Evolutionary conservation across 2,797 vertebrate genomes (phyloP).

Genomic region (Cryptoblepharus egeriae): DNA sequence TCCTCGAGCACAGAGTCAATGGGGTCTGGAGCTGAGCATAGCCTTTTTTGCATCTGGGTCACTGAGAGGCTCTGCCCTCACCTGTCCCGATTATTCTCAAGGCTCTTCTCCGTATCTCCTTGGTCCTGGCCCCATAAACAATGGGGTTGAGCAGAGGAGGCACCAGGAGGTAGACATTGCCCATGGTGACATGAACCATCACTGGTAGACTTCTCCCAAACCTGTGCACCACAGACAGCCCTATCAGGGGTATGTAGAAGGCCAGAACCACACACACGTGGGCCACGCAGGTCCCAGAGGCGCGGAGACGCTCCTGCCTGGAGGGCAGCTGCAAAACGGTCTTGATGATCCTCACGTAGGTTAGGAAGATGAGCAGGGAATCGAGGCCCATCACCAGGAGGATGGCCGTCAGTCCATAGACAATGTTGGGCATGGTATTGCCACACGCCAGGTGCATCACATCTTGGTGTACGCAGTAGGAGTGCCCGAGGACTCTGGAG

Average conservation of each 20-base stretch:
- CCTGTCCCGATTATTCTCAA: constrained; percentile 20
- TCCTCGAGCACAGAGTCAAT: too few relatives aligned
- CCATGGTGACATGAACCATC: constrained; percentile 64
- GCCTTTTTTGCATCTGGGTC: background rate
- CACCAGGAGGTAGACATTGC: constrained; percentile 72
- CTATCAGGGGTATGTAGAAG: constrained; percentile 78
- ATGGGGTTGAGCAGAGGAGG: constrained; percentile 77
- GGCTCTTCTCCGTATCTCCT: constrained; percentile 70
- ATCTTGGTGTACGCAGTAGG: constrained; percentile 80
- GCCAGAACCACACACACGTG: constrained; percentile 73
- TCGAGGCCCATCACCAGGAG: constrained; percentile 77
- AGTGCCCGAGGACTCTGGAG: constrained; percentile 69
- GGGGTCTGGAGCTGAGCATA: too few relatives aligned
- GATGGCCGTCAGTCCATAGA: constrained; percentile 74
- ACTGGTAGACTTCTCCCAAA: constrained; percentile 66
- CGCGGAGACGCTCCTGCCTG: constrained; percentile 70
- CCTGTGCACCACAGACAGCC: constrained; percentile 74
- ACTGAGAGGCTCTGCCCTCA: background rate
- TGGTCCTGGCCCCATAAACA: constrained; percentile 77
- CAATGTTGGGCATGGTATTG: constrained; percentile 69
- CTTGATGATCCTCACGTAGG: constrained; percentile 73
- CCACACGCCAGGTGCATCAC: constrained; percentile 75
- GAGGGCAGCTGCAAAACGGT: constrained; percentile 60
- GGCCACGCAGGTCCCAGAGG: constrained; percentile 81
- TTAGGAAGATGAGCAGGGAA: constrained; percentile 70